Evolutionary conservation across 2,797 vertebrate species (phyloP).

Genomic region (Pteropus rufus): DNA sequence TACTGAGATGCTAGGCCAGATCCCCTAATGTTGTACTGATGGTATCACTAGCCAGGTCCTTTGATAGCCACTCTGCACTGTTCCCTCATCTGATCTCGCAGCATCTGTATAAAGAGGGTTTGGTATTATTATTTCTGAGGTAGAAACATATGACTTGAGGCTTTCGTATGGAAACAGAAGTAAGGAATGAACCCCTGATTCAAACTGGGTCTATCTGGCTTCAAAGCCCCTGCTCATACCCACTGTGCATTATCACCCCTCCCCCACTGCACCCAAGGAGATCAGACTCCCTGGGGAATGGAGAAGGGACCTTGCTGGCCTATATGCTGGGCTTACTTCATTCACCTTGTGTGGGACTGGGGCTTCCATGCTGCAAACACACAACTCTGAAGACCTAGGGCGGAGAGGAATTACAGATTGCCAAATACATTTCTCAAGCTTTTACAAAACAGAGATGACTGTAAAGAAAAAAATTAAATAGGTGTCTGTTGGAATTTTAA

Average conservation of each 20-base stretch:
- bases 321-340: neutral
- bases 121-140: neutral
- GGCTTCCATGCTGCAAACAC: neutral
- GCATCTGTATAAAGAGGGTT: neutral
- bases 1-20: neutral
- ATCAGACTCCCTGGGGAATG: too few relatives aligned
- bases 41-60: too few relatives aligned
- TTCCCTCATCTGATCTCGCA: neutral
- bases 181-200: neutral
- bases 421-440: neutral
- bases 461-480: neutral
- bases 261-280: neutral
- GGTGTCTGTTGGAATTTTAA: neutral
- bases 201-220: neutral
- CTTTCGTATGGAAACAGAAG: neutral
- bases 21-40: neutral
- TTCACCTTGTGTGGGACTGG: fast-evolving
- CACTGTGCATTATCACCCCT: neutral
- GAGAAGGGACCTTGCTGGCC: neutral
- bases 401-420: neutral
- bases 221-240: neutral
- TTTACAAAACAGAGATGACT: neutral
- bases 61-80: neutral
- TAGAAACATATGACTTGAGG: neutral
- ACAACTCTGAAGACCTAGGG: neutral